A percentile compares a stretch with the other conserved stretches of the same genome.
These are phyloP conservation scores for Stegana nigrithorax DNA, from an alignment of 2,888 invertebrate species.

Conservation along the genomic window DNA sequence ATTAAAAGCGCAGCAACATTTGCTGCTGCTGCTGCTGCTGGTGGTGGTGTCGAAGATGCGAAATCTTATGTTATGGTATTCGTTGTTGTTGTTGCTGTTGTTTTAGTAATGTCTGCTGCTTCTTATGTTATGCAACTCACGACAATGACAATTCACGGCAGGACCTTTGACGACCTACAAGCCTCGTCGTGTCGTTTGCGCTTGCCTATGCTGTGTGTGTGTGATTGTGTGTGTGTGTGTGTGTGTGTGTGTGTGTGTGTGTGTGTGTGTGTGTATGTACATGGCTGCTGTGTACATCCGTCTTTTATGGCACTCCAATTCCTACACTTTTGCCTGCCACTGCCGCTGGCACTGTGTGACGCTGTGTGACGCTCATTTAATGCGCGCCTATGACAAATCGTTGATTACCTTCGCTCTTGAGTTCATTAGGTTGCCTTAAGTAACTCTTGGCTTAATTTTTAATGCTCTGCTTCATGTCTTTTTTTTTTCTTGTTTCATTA, in stretches of 20 bases:
- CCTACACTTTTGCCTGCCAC: not conserved
- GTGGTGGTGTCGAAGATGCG: slow-evolving; percentile 4
- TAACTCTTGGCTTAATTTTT: not conserved
- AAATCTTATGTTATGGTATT: not conserved
- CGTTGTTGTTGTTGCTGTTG: slow-evolving; percentile 24
- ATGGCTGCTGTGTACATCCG: not conserved
- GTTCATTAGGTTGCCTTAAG: slow-evolving; percentile 1
- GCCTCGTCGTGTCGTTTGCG: slow-evolving; percentile 36
- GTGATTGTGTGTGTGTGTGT: not conserved
- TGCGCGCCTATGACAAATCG: slow-evolving; percentile 8
- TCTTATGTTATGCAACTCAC: slow-evolving; percentile 51
- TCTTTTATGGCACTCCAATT: not conserved
- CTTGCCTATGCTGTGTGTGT: not conserved
- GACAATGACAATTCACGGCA: slow-evolving; percentile 61
- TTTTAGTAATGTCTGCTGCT: slow-evolving; percentile 46
- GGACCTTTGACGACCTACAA: slow-evolving; percentile 60
- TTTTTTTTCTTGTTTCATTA: not conserved
- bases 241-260: not conserved
- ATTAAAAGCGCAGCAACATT: not conserved
- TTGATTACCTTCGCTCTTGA: not conserved
- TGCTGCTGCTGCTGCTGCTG: not conserved
- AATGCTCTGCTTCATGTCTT: not conserved
- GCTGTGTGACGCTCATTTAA: too few relatives aligned
- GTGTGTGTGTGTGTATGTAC: not conserved
- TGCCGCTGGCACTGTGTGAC: too few relatives aligned